A percentile compares a stretch with the other conserved stretches of the same genome.
Conservation (phyloP, 2,113 vertebrate species). For the Lagopus muta region DNA sequence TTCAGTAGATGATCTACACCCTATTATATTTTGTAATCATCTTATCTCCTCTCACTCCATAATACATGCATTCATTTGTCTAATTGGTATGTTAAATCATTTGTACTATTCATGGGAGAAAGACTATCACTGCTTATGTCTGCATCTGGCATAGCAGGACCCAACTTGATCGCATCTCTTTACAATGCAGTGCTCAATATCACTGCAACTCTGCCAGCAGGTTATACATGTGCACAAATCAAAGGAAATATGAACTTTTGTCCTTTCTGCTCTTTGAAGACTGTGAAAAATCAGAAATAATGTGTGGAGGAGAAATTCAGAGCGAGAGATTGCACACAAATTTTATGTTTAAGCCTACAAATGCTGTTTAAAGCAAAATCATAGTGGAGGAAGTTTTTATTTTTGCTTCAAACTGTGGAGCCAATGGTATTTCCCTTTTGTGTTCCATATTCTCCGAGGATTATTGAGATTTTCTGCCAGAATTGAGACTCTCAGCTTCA, state of each 20-base stretch:
- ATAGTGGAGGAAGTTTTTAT: background rate
- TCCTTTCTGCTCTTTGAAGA: background rate
- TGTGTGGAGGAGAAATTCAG: background rate
- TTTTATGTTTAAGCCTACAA: background rate
- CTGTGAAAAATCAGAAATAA: background rate
- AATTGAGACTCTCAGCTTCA: background rate
- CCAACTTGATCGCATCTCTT: background rate
- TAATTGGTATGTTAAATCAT: background rate
- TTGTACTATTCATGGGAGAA: background rate
- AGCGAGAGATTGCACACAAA: background rate
- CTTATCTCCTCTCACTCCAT: background rate
- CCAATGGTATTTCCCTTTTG: background rate
- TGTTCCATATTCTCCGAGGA: background rate
- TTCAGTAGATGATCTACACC: background rate
- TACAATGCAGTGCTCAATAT: accelerated
- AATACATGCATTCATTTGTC: background rate
- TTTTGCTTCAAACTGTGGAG: background rate
- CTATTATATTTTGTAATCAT: background rate
- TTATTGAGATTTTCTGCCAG: slow-evolving; percentile 10
- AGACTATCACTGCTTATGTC: background rate
- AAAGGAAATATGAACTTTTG: background rate
- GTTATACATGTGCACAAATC: accelerated
- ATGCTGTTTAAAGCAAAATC: background rate
- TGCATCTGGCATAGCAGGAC: background rate
- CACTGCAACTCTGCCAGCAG: background rate